These are phyloP conservation scores for Nesidiocoris tenuis DNA, from an alignment of 2,888 invertebrate species.

Conservation along the genomic window DNA sequence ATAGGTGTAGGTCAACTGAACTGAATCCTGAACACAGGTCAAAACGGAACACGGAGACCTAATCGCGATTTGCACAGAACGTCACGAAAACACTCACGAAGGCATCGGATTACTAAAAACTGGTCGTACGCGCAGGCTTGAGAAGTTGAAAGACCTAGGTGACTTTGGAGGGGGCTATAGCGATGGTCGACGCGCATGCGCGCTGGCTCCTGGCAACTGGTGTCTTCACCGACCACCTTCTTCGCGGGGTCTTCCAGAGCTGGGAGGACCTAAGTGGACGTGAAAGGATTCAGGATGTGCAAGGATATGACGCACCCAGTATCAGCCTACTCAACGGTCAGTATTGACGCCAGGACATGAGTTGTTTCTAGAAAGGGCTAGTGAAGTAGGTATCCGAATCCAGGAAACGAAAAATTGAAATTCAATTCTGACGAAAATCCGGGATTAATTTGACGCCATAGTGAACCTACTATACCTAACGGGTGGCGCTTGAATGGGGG, in stretches of 20 bases:
- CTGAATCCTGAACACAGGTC: neutral
- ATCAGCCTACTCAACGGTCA: too few relatives aligned
- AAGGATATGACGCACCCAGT: too few relatives aligned
- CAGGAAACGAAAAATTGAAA: too few relatives aligned
- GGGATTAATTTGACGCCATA: too few relatives aligned
- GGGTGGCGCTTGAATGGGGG: too few relatives aligned
- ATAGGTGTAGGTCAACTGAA: neutral
- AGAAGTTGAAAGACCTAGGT: conserved; percentile 6
- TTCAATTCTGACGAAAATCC: too few relatives aligned
- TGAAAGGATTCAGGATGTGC: too few relatives aligned
- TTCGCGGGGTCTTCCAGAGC: neutral
- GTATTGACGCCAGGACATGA: too few relatives aligned
- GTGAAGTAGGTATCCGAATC: too few relatives aligned
- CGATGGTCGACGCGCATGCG: neutral
- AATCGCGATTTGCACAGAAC: neutral
- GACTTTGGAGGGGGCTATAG: neutral
- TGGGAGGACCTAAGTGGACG: too few relatives aligned
- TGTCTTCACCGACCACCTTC: neutral
- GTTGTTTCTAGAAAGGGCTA: too few relatives aligned
- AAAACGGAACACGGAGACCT: neutral
- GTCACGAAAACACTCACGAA: neutral
- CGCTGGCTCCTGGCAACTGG: neutral
- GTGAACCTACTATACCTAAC: too few relatives aligned
- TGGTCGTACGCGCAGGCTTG: neutral
- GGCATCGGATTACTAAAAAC: neutral